Conservation (phyloP, 1,140 invertebrate genomes). For the Aphelinus atriplicis region DNA sequence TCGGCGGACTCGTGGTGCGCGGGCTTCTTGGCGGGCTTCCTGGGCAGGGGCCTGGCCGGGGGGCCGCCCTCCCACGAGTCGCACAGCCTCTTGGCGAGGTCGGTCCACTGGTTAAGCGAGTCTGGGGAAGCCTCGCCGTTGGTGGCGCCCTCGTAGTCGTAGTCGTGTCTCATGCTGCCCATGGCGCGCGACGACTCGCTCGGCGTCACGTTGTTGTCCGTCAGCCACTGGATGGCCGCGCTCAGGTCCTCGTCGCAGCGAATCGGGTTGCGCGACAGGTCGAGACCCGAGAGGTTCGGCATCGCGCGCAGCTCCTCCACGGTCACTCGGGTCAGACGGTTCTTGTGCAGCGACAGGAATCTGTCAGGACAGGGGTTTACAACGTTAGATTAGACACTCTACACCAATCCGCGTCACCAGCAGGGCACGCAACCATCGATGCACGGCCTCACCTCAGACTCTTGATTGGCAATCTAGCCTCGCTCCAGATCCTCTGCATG, state of each 20-base stretch:
- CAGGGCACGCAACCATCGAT: not conserved
- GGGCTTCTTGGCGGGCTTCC: constrained; percentile 25
- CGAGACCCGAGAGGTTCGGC: constrained; percentile 58
- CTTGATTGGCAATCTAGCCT: constrained; percentile 49
- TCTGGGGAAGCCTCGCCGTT: constrained; percentile 25
- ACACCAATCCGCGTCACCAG: no score
- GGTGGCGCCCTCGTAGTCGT: constrained; percentile 41
- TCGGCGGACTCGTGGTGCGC: not conserved
- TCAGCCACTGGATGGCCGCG: constrained; percentile 61
- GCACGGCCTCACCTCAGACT: constrained; percentile 28
- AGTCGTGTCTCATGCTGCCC: not conserved
- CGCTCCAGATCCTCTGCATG: constrained; percentile 73
- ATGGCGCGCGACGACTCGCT: constrained; percentile 46
- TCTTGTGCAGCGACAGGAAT: constrained; percentile 57
- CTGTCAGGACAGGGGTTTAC: constrained; percentile 37
- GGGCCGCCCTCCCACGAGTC: constrained; percentile 51
- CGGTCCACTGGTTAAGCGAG: constrained; percentile 54
- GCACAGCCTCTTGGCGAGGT: constrained; percentile 57
- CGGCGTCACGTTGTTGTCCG: constrained; percentile 56
- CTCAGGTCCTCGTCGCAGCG: constrained; percentile 62
- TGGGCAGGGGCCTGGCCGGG: constrained; percentile 38
- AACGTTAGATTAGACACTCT: no score
- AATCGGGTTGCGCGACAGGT: constrained; percentile 61
- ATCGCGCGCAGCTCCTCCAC: constrained; percentile 60
- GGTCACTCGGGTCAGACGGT: constrained; percentile 56